Base-by-base conservation (phyloP, 2,888 invertebrate genomes). In the Trachelus stipa region DNA sequence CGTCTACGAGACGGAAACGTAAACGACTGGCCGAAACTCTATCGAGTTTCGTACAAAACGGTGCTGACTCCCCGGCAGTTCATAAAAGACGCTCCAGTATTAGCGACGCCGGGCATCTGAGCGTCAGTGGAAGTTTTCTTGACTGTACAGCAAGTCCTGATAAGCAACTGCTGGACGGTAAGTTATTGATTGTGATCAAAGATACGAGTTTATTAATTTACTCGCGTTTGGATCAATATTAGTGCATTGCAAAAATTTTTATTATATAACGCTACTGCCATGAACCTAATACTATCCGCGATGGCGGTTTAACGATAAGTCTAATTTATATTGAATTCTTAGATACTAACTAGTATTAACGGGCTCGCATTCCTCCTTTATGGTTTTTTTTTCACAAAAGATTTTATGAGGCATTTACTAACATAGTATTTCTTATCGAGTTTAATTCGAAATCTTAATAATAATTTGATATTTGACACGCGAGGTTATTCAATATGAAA, bases 141-240 rank as follows among this genome's bases (percentile, higher is more conserved):
- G 98, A 98, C 90, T 96, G 96, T 87, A 97, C 98, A 76, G 94
- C 95, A 76, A 96, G 96, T 91, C 97, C 97, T 2, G 96, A 96
- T 85, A 95, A 95, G 83, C 91, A 92, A 79, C 81, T 90, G 40
- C 82, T 90, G 34, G 91, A 91, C 82, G 90, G 90, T 90, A 79
- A 86, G 87, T 84, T 73, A 75, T 77, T 9, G 56, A 56, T 56
- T 9, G 9, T 9, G 23, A 56, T 56, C 23, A 56, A 2, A 56
- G 23, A 56, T 56, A 9, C 15, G 6, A 56, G 9, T 56, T 56
- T 56, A 56, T 23, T 56, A 56, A 56, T 56, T 56, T 56, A 56
- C 56, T 56, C 2, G 56, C 2, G 9, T 9, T 9, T 23, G 30
- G 12, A 75, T 35, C 35, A 75, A 80, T 35, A 76, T 75, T n/a